phyloP scores from a whole-genome alignment of 2,797 vertebrate species.

The Pipistrellus pygmaeus region DNA sequence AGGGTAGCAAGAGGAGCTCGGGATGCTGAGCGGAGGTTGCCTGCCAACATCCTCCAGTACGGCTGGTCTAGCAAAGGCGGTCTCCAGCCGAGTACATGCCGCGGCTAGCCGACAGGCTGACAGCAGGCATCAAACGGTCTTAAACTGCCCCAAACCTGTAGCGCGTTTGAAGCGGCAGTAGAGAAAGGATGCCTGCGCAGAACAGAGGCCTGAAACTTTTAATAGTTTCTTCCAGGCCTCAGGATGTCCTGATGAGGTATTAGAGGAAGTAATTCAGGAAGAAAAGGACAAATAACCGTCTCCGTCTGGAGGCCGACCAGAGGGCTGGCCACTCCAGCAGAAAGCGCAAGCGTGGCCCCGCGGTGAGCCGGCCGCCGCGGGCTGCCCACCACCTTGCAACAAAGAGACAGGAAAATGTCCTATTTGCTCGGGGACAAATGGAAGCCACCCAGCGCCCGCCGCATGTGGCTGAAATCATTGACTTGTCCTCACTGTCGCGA shows the following conservation, averaged over 20 bases:
- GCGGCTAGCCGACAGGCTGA: slow-evolving; percentile 83
- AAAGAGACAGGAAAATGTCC: slow-evolving; percentile 68
- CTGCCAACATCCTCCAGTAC: slow-evolving; percentile 77
- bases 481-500: slow-evolving; percentile 52
- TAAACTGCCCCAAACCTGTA: slow-evolving; percentile 81
- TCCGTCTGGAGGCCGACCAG: slow-evolving; percentile 83
- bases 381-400: slow-evolving; percentile 70
- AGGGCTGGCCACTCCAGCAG: slow-evolving; percentile 74
- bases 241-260: slow-evolving; percentile 92
- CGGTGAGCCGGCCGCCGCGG: slow-evolving; percentile 45
- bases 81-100: slow-evolving; percentile 83
- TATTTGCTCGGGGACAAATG: slow-evolving; percentile 70
- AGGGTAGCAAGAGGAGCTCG: slow-evolving; percentile 57
- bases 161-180: slow-evolving; percentile 84
- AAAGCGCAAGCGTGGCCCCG: slow-evolving; percentile 67
- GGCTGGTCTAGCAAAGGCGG: slow-evolving; percentile 80
- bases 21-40: slow-evolving; percentile 57
- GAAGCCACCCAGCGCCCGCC: slow-evolving; percentile 47
- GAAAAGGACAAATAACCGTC: slow-evolving; percentile 90
- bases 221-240: slow-evolving; percentile 88
- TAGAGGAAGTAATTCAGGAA: slow-evolving; percentile 92
- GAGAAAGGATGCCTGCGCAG: slow-evolving; percentile 81
- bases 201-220: slow-evolving; percentile 85
- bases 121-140: slow-evolving; percentile 87
- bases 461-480: slow-evolving; percentile 6